These are phyloP conservation scores for Pandemis corylana DNA, from an alignment of 2,888 invertebrate genomes.

Conservation along the genomic window DNA sequence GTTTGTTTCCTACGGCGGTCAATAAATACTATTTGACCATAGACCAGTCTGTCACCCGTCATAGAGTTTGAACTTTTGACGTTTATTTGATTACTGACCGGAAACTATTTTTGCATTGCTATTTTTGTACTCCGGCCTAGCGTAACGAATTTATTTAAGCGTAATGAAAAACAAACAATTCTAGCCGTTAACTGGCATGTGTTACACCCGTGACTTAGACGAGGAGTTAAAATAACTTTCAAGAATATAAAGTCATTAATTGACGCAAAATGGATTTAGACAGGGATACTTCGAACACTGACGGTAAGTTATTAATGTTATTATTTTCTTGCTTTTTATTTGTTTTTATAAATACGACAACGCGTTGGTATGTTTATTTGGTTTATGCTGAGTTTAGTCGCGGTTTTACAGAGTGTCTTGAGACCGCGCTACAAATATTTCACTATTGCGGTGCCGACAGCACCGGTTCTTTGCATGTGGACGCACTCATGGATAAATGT, in stretches of 20 bases:
- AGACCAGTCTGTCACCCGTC: constrained; percentile 9
- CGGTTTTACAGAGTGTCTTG: constrained; percentile 72
- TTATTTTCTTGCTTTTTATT: constrained; percentile 39
- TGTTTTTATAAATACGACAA: constrained; percentile 61
- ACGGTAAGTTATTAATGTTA: constrained; percentile 61
- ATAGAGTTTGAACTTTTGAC: constrained; percentile 34
- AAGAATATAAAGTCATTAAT: constrained; percentile 37
- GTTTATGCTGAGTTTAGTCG: constrained; percentile 57
- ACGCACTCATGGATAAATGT: constrained; percentile 76
- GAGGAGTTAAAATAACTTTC: constrained; percentile 34
- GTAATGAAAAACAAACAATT: constrained; percentile 70
- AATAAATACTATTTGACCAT: neutral
- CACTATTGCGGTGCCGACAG: constrained; percentile 73
- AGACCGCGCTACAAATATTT: constrained; percentile 78
- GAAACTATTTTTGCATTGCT: constrained; percentile 58
- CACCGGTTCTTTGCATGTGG: constrained; percentile 67
- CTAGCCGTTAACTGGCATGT: constrained; percentile 55
- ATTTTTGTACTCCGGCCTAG: constrained; percentile 65
- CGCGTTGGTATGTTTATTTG: constrained; percentile 69
- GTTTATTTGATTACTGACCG: constrained; percentile 37
- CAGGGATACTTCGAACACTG: constrained; percentile 62
- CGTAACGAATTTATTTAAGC: constrained; percentile 66
- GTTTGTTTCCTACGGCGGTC: too few species aligned
- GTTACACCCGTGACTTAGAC: constrained; percentile 47
- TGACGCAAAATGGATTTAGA: constrained; percentile 67